Conservation (phyloP, 1,140 invertebrate species). For the Heterodera schachtii region DNA sequence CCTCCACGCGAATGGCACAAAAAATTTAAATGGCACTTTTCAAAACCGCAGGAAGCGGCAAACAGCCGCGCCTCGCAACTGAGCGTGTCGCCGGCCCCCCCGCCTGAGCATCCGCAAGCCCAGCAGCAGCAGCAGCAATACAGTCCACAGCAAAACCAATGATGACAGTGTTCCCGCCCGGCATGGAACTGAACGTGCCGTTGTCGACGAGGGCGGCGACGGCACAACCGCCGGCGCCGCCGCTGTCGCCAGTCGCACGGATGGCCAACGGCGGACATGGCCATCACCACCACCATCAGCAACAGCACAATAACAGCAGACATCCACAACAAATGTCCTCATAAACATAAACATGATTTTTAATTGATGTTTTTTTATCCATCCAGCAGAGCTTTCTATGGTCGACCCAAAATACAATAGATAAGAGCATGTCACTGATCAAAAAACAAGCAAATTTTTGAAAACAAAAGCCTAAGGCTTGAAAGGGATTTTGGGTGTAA, state of each 20-base stretch:
- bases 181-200: background rate
- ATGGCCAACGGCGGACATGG: background rate
- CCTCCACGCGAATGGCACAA: no score
- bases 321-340: background rate
- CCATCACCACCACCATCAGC: background rate
- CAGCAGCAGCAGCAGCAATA: background rate
- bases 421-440: no score
- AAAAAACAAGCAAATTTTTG: no score
- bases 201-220: background rate
- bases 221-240: no score
- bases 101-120: background rate
- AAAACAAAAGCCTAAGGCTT: no score
- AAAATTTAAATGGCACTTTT: background rate
- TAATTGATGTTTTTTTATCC: no score
- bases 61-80: constrained; percentile 21
- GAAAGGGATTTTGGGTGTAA: no score
- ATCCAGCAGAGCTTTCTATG: no score
- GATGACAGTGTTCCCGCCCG: background rate
- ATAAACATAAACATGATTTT: background rate
- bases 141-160: background rate
- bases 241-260: background rate
- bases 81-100: constrained; percentile 1
- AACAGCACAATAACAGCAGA: background rate
- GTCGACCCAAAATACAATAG: no score
- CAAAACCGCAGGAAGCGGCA: background rate